Percentiles rank a stretch among this genome's conserved stretches.
Evolutionary conservation across 2,113 vertebrate genomes (phyloP).

Genomic region (Gadus macrocephalus): DNA sequence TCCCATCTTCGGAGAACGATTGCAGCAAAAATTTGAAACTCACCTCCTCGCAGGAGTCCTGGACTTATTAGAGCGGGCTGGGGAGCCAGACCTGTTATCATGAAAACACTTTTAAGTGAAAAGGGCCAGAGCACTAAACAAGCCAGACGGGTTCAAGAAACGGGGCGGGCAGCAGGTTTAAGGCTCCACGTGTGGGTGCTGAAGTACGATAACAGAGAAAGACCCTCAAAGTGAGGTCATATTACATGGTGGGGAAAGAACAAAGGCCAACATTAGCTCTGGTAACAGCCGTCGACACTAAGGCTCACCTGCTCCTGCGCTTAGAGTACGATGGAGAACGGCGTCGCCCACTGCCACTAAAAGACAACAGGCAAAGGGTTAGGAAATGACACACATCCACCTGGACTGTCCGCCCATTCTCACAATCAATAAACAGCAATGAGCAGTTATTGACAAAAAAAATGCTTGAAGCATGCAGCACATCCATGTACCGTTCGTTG

Average conservation of each 20-base stretch:
- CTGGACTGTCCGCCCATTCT: too few relatives aligned
- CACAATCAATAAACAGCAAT: neutral
- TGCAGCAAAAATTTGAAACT: neutral
- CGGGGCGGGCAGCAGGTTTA: neutral
- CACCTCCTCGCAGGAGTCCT: constrained; percentile 71
- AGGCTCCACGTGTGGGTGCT: neutral
- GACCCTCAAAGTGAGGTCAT: too few relatives aligned
- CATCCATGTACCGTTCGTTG: constrained; percentile 61
- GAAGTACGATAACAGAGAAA: too few relatives aligned
- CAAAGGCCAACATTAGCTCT: neutral
- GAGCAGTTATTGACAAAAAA: neutral
- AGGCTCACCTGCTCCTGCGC: constrained; percentile 70
- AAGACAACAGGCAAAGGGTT: neutral
- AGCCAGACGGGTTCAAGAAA: neutral
- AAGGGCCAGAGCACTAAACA: neutral
- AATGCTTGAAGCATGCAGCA: neutral
- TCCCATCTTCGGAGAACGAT: neutral
- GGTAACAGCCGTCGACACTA: neutral
- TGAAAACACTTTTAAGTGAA: neutral
- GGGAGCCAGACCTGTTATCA: constrained; percentile 68
- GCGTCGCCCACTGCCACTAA: constrained; percentile 53
- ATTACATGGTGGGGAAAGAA: too few relatives aligned
- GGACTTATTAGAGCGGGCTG: constrained; percentile 70
- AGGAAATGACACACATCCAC: too few relatives aligned
- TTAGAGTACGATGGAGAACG: constrained; percentile 74